These are phyloP conservation scores for Corvus cornix DNA, from an alignment of 2,113 vertebrate species.

Conservation along the genomic window DNA sequence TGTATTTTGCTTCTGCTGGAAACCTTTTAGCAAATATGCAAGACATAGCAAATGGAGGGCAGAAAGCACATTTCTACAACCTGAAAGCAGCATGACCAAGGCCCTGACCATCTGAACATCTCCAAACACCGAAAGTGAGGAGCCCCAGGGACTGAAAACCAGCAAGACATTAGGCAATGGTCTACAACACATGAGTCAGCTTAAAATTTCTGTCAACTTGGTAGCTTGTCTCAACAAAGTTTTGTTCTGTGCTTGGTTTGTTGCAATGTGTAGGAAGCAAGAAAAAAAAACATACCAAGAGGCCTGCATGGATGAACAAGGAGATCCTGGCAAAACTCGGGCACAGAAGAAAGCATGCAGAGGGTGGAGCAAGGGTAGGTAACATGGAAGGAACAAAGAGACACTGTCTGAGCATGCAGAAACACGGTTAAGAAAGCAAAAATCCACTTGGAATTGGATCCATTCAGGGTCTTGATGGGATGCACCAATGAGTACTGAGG, in stretches of 20 bases:
- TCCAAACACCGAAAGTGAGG: background rate
- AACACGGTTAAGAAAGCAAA: fast-evolving
- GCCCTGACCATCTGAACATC: background rate
- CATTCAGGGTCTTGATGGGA: background rate
- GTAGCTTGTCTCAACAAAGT: background rate
- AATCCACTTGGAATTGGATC: background rate
- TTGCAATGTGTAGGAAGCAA: background rate
- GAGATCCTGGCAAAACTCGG: background rate
- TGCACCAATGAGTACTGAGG: background rate
- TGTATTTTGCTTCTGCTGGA: background rate
- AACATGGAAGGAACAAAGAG: background rate
- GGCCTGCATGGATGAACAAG: background rate
- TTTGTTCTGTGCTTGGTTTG: background rate
- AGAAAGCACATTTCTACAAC: background rate
- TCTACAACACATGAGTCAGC: background rate
- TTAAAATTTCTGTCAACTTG: background rate
- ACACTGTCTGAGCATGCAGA: background rate
- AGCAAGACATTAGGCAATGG: background rate
- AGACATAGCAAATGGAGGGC: background rate
- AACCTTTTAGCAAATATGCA: background rate
- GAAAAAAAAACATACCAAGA: background rate
- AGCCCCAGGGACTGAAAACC: background rate
- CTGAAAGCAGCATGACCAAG: background rate
- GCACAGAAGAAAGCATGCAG: background rate
- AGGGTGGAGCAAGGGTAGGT: background rate